phyloP scores from a whole-genome alignment of 2,888 invertebrate species.

The Cephus sareptanus region DNA sequence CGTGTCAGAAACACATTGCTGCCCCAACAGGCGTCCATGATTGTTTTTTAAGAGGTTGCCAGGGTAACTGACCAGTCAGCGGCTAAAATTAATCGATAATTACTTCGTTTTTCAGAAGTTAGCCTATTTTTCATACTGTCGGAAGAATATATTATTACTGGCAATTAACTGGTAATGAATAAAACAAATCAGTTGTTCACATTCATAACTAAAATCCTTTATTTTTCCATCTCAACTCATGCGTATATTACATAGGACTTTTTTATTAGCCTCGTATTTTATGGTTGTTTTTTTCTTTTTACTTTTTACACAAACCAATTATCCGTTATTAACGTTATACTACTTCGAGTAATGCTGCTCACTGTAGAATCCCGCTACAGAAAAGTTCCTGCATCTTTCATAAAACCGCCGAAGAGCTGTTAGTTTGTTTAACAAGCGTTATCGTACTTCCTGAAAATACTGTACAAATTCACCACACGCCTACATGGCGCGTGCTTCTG shows the following conservation, averaged over 20 bases:
- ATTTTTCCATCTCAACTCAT: not conserved
- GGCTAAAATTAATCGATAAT: conserved; percentile 14
- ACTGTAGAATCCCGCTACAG: not conserved
- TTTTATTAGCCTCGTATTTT: not conserved
- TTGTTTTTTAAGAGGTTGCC: conserved; percentile 52
- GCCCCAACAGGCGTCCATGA: conserved; percentile 51
- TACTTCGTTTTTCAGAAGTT: not conserved
- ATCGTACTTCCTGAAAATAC: conserved; percentile 11
- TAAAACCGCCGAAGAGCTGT: not conserved
- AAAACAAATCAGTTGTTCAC: not conserved
- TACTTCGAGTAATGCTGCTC: not conserved
- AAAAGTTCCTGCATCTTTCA: not conserved
- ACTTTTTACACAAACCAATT: not conserved
- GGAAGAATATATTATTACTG: not conserved
- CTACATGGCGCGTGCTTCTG: not conserved
- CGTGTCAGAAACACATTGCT: conserved; percentile 34
- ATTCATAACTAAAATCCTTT: not conserved
- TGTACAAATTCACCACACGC: conserved; percentile 20
- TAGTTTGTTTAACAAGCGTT: not conserved
- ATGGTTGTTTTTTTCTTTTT: not conserved
- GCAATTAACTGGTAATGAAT: not conserved
- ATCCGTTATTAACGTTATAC: not conserved
- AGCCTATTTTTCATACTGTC: not conserved
- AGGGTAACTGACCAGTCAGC: conserved; percentile 38
- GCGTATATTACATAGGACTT: not conserved